Base-by-base conservation (phyloP, 1,140 invertebrate genomes). In the Pemphigus obesinymphae region DNA sequence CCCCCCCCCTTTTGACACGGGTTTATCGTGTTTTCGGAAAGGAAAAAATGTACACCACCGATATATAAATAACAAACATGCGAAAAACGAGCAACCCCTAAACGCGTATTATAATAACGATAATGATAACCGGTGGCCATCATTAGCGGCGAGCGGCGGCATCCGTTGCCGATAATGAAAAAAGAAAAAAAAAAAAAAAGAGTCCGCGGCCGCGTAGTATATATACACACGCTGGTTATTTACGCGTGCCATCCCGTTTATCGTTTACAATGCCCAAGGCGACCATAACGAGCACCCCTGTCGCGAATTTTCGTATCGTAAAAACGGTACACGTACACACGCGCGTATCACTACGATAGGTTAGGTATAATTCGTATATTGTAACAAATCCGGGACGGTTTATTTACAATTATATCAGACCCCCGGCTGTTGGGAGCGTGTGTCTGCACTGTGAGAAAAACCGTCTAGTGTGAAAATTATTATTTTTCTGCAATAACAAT, bases 371-470 rank as follows among this genome's bases (percentile, higher is more conserved):
- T 75, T 53, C 23, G 23, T n/a, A n/a, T n/a, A n/a, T 40, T 53
- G 72, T 75, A 75, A 75, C 72, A 15, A 48, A 75, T 40, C 73
- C 31, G 26, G 26, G 15, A 10, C 23, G 3, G 68, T 53, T 53
- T 78, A 37, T 55, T 55, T 37, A 58, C 75, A 78, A 78, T 78
- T 78, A 78, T 40, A 58, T 55, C 53, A 15, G 75, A 58, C 75
- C 75, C 72, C 75, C 75, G 68, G 11, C n/a, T 37, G 73, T 37
- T 29, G 31, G 72, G 17, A 34, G 17, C 37, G 68, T 29, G 58
- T 26, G 68, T 29, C 13, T 0, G 37, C 10, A 11, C 20, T 40
- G 72, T 75, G 72, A 75, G 72, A 75, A 75, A 66, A 50, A 75
- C 45, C 45, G 26, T n/a, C 23, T 29, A 15, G 31, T 37, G 20